Base-by-base conservation (phyloP, 2,797 vertebrate genomes). In the Lates japonicus region DNA sequence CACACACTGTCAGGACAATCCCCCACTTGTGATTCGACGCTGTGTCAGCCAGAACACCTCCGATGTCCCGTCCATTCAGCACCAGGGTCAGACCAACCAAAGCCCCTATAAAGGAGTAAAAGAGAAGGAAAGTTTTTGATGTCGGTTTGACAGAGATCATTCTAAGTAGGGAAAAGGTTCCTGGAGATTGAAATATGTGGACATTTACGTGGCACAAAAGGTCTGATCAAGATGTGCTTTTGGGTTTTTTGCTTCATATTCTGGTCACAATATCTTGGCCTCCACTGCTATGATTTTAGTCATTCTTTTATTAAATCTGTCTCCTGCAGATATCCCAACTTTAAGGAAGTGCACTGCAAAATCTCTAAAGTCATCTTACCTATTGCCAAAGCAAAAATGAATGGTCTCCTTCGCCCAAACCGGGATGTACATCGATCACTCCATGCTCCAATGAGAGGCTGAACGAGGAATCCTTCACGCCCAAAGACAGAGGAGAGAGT, bases 351-450 rank as follows among this genome's bases (percentile, higher is more conserved):
- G 31, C 29, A 57, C 17, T 25, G 12, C 29, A 66, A 74, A 31
- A 62, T 60, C 6, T 11, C 25, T 16, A 1, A 1, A 25, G 17
- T 62, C 7, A n/a, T 46, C 96, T 83, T 89, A 99, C 98, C 98
- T 88, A 99, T 95, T 58, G 98, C 97, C 92, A 99, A 94, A 67
- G 97, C 98, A 82, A 99, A 95, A 92, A 99, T 99, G 92, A 99
- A 99, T 54, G 98, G 98, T 83, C 98, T 95, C 71, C 98, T 96
- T 74, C 98, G 96, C 48, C 98, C 98, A 33, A 98, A 99, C 64
- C 96, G 96, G 62, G 98, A 99, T n/a, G 97, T 97, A 77, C 98
- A 99, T 41, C 97, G 96, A 91, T 99, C 98, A 88, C 98, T 99
- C 98, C 98, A 99, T 0, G 98, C 98, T 42, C 98, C 98, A 35